Evolutionary conservation across 1,140 invertebrate genomes (phyloP).

Genomic region (Pinna nobilis): DNA sequence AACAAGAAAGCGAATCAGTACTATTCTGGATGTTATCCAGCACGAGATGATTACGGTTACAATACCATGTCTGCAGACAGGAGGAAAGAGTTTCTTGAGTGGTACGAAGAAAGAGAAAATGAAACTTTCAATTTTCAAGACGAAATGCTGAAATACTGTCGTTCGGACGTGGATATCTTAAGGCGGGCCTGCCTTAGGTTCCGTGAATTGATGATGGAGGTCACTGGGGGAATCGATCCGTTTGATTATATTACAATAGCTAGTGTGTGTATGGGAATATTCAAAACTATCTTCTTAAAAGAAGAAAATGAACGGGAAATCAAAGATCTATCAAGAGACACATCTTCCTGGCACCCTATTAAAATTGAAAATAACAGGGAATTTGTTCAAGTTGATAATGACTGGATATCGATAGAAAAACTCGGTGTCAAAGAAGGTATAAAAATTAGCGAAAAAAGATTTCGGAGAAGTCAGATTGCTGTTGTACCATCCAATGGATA

Average conservation of each 20-base stretch:
- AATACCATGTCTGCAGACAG: conserved; percentile 28
- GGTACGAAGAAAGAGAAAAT: conserved; percentile 27
- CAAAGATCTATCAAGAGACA: no score
- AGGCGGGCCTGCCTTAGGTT: conserved; percentile 31
- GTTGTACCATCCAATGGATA: conserved; percentile 30
- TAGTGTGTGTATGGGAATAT: conserved; percentile 11
- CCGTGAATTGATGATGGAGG: conserved; percentile 20
- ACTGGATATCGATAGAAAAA: no score
- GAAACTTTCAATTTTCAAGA: conserved; percentile 37
- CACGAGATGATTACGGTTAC: conserved; percentile 12
- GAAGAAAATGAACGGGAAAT: no score
- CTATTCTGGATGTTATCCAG: conserved; percentile 37
- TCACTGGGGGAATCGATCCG: conserved; percentile 5
- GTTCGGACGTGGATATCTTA: conserved; percentile 41
- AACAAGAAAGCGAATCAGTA: conserved; percentile 17
- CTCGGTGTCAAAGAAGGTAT: no score
- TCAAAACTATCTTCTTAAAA: conserved; percentile 5
- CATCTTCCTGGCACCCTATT: no score
- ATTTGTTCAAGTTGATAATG: no score
- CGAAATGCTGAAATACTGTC: conserved; percentile 39
- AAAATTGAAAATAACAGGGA: no score
- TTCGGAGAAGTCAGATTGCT: conserved; percentile 16
- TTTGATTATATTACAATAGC: conserved; percentile 25
- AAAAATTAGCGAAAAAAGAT: neutral
- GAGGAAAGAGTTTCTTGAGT: conserved; percentile 31